Conservation (phyloP, 2,888 invertebrate genomes). For the Aleiodes leptofemur region DNA sequence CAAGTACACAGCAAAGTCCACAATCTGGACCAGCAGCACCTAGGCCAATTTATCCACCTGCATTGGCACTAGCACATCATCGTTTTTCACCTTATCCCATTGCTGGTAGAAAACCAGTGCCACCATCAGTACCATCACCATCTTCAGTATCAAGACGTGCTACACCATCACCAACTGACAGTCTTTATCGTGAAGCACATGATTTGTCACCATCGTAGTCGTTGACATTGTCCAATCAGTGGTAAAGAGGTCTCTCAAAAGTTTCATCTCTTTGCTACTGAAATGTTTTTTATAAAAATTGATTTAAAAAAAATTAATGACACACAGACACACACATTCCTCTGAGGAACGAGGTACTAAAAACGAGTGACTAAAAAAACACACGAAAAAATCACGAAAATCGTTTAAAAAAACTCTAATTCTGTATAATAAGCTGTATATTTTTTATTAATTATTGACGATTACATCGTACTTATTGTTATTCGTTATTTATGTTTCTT, state of each 20-base stretch:
- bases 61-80: conserved; percentile 72
- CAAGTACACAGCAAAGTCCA: conserved; percentile 68
- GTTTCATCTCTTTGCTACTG: conserved; percentile 30
- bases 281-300: conserved; percentile 8
- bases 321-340: conserved; percentile 14
- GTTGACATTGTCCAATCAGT: conserved; percentile 40
- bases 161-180: conserved; percentile 73
- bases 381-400: not conserved
- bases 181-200: conserved; percentile 71
- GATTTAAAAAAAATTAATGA: not conserved
- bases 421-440: conserved; percentile 67
- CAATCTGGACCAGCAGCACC: conserved; percentile 69
- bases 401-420: not conserved
- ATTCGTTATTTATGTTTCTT: conserved; percentile 71
- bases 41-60: conserved; percentile 70
- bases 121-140: conserved; percentile 67
- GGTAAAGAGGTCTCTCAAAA: conserved; percentile 10
- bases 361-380: conserved; percentile 11
- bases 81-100: conserved; percentile 75
- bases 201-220: conserved; percentile 73
- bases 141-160: conserved; percentile 68
- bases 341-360: conserved; percentile 34
- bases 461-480: conserved; percentile 67
- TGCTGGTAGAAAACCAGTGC: conserved; percentile 65
- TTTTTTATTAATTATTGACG: conserved; percentile 38